A percentile compares a stretch with the other conserved stretches of the same genome.
Evolutionary conservation across 2,113 vertebrate genomes (phyloP).

Genomic region (Hemibagrus wyckioides): DNA sequence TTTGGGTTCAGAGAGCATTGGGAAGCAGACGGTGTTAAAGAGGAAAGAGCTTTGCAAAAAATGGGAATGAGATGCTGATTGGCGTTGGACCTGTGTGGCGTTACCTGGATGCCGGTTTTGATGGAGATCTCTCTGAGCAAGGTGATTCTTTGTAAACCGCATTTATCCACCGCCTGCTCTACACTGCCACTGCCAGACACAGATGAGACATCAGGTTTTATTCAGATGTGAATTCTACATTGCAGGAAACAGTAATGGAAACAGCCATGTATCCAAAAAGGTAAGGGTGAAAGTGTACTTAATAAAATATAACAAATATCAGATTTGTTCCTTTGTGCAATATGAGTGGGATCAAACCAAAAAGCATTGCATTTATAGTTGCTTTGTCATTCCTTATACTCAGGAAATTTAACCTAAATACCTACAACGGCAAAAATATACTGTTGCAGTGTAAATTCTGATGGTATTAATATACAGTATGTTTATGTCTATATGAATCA

Average conservation of each 20-base stretch:
- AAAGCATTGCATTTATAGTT: not conserved
- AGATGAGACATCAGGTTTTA: slow-evolving; percentile 4
- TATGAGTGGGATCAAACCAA: not conserved
- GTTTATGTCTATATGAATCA: not conserved
- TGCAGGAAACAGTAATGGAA: not conserved
- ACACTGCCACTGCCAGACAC: slow-evolving; percentile 77
- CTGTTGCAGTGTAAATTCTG: not conserved
- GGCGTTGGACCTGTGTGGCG: not conserved
- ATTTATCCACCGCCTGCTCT: slow-evolving; percentile 83
- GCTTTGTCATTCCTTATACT: not conserved
- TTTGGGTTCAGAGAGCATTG: not conserved
- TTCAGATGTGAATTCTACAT: slow-evolving; percentile 13
- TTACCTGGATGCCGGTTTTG: slow-evolving; percentile 93
- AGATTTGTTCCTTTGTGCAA: not conserved
- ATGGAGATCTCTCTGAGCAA: slow-evolving; percentile 90
- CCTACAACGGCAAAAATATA: not conserved
- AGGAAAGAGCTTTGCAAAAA: not conserved
- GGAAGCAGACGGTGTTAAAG: not conserved
- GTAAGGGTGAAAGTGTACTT: not conserved
- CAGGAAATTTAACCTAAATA: not conserved
- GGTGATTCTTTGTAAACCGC: slow-evolving; percentile 87
- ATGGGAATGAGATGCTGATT: not conserved
- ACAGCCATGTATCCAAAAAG: not conserved
- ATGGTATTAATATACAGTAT: not conserved
- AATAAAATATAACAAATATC: not conserved